Percentiles rank a stretch among this genome's conserved stretches.
Evolutionary conservation across 2,113 vertebrate species (phyloP).

Genomic region (Laterallus jamaicensis): DNA sequence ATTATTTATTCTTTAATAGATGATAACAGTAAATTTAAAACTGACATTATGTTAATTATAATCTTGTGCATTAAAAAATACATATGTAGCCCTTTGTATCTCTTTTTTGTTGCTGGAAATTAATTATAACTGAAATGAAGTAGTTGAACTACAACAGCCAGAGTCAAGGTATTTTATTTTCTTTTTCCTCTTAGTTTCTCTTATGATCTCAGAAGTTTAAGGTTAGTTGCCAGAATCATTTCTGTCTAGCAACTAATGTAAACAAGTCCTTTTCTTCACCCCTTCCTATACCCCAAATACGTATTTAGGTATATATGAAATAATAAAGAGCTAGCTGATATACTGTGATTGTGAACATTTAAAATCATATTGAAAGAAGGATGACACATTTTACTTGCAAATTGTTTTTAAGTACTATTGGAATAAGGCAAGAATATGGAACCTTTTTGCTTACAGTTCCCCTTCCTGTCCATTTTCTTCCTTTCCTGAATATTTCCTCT

Average conservation of each 20-base stretch:
- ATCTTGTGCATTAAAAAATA: slow-evolving; percentile 64
- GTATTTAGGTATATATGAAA: neutral
- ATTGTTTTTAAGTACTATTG: neutral
- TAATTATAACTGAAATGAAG: slow-evolving; percentile 41
- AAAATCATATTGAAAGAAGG: neutral
- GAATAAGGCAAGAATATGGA: neutral
- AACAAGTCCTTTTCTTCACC: neutral
- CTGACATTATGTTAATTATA: slow-evolving; percentile 68
- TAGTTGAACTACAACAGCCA: neutral
- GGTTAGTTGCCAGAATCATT: neutral
- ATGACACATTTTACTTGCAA: neutral
- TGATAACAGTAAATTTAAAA: slow-evolving; percentile 74
- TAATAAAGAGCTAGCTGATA: neutral
- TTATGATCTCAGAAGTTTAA: neutral
- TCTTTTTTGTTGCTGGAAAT: slow-evolving; percentile 45
- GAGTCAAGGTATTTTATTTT: neutral
- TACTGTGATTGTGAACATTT: neutral
- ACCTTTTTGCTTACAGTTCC: neutral
- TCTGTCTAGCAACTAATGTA: neutral
- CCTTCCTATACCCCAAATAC: neutral
- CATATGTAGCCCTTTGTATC: slow-evolving; percentile 57
- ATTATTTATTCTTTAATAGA: slow-evolving; percentile 79
- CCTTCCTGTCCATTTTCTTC: neutral
- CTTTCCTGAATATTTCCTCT: neutral
- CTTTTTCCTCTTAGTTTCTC: neutral